Evolutionary conservation across 2,888 invertebrate species (phyloP), one percentile per base, ranked within the genome.

Genomic region (Bombyx huttoni): DNA sequence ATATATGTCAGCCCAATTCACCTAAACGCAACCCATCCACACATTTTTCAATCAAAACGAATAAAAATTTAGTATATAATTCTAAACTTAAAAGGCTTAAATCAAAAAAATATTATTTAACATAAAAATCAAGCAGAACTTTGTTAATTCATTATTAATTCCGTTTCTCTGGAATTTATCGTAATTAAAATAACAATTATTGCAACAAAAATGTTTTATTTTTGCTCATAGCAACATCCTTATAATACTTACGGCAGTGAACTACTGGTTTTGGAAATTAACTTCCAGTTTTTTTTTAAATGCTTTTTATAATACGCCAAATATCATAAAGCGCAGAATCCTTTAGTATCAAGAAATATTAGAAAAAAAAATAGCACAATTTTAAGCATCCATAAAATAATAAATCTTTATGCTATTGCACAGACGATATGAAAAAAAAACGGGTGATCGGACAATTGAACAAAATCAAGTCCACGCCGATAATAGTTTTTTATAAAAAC

Each of bases 211-310:
- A 65, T 60, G 63, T 54, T 55, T 56, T 56, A 61, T 70, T 40
- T 40, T 40, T 77, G 85, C 83, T 85, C 60, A 74, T 59, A 81
- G 81, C 81, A 81, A 76, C 61, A 56, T 68, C 70, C 68, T 68
- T 70, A 61, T 70, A 68, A 60, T 64, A 67, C 65, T 63, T 67
- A 70, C 67, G 85, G 85, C 85, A 86, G 85, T 86, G 85, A 71
- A 68, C 75, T 72, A 84, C 85, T 86, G 85, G 85, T 86, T 77
- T 64, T 58, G 51, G 57, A 58, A 65, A 67, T 71, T 68, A 67
- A 61, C 52, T 53, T 54, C 51, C 65, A 72, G 67, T 69, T 61
- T 59, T 47, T 49, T 61, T 60, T 60, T 59, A 48, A 51, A 50
- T 47, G 12, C 34, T 46, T 45, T 45, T 49, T 54, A 63, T 57